Evolutionary conservation across 2,888 invertebrate species (phyloP).

Genomic region (Agapostemon virescens): DNA sequence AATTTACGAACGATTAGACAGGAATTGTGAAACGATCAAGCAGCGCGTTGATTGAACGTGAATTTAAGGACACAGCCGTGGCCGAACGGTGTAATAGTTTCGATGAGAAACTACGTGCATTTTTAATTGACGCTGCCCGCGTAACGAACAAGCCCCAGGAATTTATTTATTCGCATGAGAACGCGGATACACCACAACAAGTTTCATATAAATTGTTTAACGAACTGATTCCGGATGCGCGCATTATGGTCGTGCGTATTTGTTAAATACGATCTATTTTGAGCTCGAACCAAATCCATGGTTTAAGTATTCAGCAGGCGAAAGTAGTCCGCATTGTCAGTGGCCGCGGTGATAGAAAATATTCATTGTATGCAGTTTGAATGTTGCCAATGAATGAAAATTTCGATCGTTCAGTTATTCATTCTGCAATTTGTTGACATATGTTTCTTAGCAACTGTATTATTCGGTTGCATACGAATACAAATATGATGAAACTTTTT

Average conservation of each 20-base stretch:
- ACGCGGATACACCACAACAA: neutral
- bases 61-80: conserved; percentile 31
- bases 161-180: neutral
- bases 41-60: conserved; percentile 30
- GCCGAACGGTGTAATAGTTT: conserved; percentile 14
- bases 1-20: conserved; percentile 52
- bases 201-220: neutral
- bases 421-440: neutral
- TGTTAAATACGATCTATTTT: neutral
- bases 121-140: conserved; percentile 29
- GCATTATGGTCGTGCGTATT: neutral
- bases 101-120: conserved; percentile 11
- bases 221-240: neutral
- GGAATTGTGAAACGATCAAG: conserved; percentile 35
- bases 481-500: no score
- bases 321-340: neutral
- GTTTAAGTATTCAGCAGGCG: neutral
- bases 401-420: neutral
- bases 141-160: neutral
- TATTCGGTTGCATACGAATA: no score
- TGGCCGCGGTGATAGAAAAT: neutral
- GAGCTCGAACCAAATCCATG: neutral
- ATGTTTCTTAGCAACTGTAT: neutral
- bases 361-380: neutral
- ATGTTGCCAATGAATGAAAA: neutral